Conservation (phyloP, 2,113 vertebrate species). For the Aptenodytes patagonicus region DNA sequence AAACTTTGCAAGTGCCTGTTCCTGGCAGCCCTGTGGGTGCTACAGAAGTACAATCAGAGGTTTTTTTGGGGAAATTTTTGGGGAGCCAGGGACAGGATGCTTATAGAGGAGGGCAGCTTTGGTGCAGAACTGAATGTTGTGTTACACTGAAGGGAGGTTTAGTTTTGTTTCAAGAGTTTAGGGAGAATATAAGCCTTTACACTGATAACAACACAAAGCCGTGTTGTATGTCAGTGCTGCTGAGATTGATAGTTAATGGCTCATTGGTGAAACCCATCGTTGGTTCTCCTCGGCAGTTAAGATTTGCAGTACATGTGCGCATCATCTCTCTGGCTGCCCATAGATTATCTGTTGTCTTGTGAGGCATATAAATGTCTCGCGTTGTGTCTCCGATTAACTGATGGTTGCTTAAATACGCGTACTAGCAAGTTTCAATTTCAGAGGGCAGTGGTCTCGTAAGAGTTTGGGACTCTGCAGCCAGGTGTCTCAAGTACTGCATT, state of each 20-base stretch:
- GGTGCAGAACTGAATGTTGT: not conserved
- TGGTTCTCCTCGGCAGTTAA: not conserved
- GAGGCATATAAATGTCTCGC: not conserved
- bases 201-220: not conserved
- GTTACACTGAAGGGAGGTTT: not conserved
- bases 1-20: not conserved
- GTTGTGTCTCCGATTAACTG: too few species aligned
- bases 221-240: fast-evolving
- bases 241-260: not conserved
- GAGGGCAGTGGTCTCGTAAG: not conserved
- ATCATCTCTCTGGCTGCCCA: not conserved
- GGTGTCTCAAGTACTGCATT: fast-evolving
- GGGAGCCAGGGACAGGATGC: not conserved
- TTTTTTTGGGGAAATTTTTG: not conserved
- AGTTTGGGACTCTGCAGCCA: not conserved
- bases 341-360: not conserved
- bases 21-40: not conserved
- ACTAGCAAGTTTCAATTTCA: not conserved
- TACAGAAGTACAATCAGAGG: not conserved
- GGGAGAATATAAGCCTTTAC: not conserved
- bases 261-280: not conserved
- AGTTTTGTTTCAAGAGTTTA: not conserved
- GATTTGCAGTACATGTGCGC: not conserved
- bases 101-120: not conserved
- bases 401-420: not conserved